Evolutionary conservation across 2,113 vertebrate genomes (phyloP).

Genomic region (Otocyon megalotis): DNA sequence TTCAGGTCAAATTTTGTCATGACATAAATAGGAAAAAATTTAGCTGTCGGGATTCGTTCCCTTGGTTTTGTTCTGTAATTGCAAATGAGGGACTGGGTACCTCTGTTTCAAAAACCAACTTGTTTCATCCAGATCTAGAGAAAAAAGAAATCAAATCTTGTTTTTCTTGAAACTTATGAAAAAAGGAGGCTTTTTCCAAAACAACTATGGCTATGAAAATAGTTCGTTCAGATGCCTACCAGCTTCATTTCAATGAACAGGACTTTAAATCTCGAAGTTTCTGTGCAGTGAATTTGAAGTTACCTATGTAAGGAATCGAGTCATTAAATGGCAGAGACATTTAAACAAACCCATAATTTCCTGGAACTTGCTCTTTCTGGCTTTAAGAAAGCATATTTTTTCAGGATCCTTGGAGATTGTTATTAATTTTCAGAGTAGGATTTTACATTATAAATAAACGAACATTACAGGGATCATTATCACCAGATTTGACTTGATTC

Average conservation of each 20-base stretch:
- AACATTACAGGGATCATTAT: not conserved
- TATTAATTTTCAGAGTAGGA: slow-evolving; percentile 56
- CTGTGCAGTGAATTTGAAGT: slow-evolving; percentile 25
- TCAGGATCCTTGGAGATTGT: slow-evolving; percentile 55
- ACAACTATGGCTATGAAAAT: not conserved
- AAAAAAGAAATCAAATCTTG: not conserved
- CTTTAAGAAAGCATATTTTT: slow-evolving; percentile 50
- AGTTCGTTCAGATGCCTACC: not conserved
- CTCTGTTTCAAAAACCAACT: not conserved
- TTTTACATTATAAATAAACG: slow-evolving; percentile 48
- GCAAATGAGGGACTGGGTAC: not conserved
- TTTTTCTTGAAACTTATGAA: not conserved
- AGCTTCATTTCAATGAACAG: not conserved
- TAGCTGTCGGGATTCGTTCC: not conserved
- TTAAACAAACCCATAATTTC: slow-evolving; percentile 59
- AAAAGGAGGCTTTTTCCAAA: not conserved
- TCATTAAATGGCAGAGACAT: not conserved
- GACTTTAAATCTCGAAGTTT: not conserved
- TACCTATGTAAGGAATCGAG: not conserved
- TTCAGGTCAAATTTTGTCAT: not conserved
- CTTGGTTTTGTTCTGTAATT: not conserved
- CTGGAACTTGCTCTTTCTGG: slow-evolving; percentile 47
- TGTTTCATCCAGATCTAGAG: not conserved
- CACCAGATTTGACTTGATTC: not conserved
- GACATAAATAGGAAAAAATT: not conserved